Conservation (phyloP, 2,113 vertebrate genomes). For the Phoxinus phoxinus region DNA sequence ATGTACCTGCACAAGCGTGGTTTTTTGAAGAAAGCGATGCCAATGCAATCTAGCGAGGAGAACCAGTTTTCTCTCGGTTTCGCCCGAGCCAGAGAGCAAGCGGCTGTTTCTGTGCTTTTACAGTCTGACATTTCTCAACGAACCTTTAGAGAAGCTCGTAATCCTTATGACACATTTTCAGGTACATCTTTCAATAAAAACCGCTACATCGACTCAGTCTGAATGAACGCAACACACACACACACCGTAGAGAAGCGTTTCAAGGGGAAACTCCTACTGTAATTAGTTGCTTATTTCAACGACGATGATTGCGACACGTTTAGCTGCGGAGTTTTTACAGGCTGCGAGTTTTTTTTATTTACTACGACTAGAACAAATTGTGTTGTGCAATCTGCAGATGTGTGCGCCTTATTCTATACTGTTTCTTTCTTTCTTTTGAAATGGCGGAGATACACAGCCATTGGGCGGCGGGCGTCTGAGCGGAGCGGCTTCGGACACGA, state of each 20-base stretch:
- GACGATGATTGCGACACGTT: conserved; percentile 68
- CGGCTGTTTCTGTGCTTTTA: conserved; percentile 83
- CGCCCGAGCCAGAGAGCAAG: conserved; percentile 71
- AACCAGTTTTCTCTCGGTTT: conserved; percentile 64
- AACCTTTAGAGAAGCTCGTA: conserved; percentile 69
- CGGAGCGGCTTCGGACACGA: conserved; percentile 66
- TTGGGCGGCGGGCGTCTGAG: conserved; percentile 62
- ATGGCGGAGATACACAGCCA: conserved; percentile 60
- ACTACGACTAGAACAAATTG: conserved; percentile 88
- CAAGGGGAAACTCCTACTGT: conserved; percentile 78
- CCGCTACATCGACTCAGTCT: neutral
- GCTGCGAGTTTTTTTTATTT: conserved; percentile 73
- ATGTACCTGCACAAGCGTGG: conserved; percentile 65
- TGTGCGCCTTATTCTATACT: conserved; percentile 98
- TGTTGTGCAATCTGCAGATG: conserved; percentile 90
- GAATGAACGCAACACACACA: conserved; percentile 15
- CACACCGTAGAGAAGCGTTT: conserved; percentile 60
- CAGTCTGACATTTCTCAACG: conserved; percentile 84
- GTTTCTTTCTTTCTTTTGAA: conserved; percentile 78
- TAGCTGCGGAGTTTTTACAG: conserved; percentile 63
- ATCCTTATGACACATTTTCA: conserved; percentile 68
- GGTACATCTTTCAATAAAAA: conserved; percentile 78
- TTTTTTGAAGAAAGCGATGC: conserved; percentile 75
- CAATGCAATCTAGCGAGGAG: conserved; percentile 75
- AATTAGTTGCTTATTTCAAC: conserved; percentile 73